Conservation (phyloP, 2,888 invertebrate genomes). For the Sphaeridia pumilis region DNA sequence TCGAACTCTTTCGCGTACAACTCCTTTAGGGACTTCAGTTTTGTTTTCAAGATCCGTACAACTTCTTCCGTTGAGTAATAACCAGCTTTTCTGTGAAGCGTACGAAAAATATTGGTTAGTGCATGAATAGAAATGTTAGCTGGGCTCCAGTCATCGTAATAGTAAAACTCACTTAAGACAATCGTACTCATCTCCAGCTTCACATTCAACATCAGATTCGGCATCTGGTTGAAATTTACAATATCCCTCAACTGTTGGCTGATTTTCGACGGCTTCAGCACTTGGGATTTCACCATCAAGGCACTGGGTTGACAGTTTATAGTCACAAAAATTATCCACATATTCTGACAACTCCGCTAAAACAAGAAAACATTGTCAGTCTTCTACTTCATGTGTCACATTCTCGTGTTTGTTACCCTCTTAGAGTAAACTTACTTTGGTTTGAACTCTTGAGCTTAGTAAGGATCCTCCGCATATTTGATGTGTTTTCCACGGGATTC, state of each 20-base stretch:
- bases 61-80: constrained; percentile 15
- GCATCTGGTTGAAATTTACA: constrained; percentile 7
- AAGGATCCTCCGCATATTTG: not conserved
- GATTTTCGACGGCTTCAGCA: not conserved
- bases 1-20: constrained; percentile 12
- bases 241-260: not conserved
- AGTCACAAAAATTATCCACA: constrained; percentile 3
- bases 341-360: not conserved
- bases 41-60: constrained; percentile 8
- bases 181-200: constrained; percentile 3
- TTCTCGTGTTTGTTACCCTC: not conserved
- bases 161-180: constrained; percentile 5
- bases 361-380: not conserved
- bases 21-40: constrained; percentile 2
- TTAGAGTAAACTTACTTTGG: not conserved
- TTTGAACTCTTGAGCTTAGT: constrained; percentile 7
- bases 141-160: not conserved
- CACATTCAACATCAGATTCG: constrained; percentile 10
- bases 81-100: constrained; percentile 9
- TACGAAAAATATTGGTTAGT: not conserved
- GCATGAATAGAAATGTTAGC: no score
- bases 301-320: constrained; percentile 9
- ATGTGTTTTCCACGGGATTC: not conserved
- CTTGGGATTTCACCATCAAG: constrained; percentile 7
- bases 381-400: not conserved